Evolutionary conservation across 2,113 vertebrate species (phyloP).

Genomic region (Rousettus leschenaultii): DNA sequence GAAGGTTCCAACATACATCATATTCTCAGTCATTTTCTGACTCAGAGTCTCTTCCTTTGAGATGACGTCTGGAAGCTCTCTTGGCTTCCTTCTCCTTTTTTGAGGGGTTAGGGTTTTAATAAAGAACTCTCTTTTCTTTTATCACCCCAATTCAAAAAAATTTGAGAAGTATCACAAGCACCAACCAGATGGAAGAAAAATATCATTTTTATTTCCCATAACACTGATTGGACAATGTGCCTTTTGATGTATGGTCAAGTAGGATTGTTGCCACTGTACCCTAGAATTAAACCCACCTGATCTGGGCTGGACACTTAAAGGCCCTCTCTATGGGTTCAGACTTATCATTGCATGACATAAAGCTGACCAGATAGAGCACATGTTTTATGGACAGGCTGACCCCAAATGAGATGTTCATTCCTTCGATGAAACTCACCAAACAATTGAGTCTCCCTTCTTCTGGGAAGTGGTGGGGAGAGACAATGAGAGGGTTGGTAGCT

Average conservation of each 20-base stretch:
- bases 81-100: neutral
- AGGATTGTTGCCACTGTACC: neutral
- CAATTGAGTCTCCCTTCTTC: neutral
- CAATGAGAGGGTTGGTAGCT: neutral
- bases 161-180: neutral
- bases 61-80: neutral
- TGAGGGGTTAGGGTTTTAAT: neutral
- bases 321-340: neutral
- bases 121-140: neutral
- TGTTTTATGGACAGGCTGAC: neutral
- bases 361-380: neutral
- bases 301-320: neutral
- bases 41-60: neutral
- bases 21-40: neutral
- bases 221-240: neutral
- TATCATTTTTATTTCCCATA: neutral
- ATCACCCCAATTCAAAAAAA: neutral
- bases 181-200: neutral
- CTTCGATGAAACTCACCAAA: neutral
- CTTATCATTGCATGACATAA: neutral
- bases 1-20: neutral
- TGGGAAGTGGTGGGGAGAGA: neutral
- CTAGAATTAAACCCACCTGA: neutral
- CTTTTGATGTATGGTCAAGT: neutral
- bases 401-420: neutral